phyloP scores from a whole-genome alignment of 2,888 invertebrate genomes.

The Ennomos fuscantarius region DNA sequence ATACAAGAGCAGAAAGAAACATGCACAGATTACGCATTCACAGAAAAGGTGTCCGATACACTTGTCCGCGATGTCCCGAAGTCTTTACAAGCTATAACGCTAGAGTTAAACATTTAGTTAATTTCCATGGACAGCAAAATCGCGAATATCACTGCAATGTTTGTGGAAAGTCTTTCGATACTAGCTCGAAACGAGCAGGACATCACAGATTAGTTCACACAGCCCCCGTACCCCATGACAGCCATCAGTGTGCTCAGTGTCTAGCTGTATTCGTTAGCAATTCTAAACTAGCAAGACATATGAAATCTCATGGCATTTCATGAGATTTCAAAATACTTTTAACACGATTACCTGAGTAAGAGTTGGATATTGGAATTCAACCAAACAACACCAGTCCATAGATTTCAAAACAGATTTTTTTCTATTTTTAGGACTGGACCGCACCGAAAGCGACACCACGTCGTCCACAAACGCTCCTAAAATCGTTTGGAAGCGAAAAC shows the following conservation, averaged over 20 bases:
- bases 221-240: constrained; percentile 45
- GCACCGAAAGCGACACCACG: constrained; percentile 30
- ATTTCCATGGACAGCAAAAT: constrained; percentile 61
- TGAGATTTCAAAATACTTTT: background rate
- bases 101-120: constrained; percentile 68
- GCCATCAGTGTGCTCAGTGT: constrained; percentile 60
- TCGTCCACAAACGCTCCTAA: constrained; percentile 41
- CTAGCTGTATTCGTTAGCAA: constrained; percentile 55
- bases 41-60: constrained; percentile 66
- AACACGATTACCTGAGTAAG: background rate
- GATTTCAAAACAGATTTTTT: constrained; percentile 37
- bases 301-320: constrained; percentile 52
- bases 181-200: constrained; percentile 64
- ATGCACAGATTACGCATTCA: constrained; percentile 67
- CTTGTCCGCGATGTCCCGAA: constrained; percentile 72
- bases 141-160: constrained; percentile 59
- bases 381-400: constrained; percentile 26
- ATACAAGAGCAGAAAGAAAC: constrained; percentile 64
- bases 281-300: constrained; percentile 60
- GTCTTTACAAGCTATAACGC: constrained; percentile 68
- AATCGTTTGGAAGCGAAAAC: constrained; percentile 59
- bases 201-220: constrained; percentile 62
- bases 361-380: background rate
- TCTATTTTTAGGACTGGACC: constrained; percentile 60
- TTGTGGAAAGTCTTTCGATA: constrained; percentile 65